Conservation (phyloP, 2,113 vertebrate genomes). For the human region DNA sequence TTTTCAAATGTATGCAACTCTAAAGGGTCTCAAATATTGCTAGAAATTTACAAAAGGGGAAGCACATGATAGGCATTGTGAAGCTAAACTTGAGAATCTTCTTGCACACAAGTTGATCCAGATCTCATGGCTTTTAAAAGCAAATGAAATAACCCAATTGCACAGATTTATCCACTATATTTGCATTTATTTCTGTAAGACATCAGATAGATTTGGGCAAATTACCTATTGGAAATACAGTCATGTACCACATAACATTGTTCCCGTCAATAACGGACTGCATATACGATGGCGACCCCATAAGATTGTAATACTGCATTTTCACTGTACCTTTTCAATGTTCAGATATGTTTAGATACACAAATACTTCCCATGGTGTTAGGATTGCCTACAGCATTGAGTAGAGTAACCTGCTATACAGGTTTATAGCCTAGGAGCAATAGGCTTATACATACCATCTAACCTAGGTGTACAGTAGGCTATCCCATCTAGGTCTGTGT, state of each 20-base stretch:
- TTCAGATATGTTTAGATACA: not conserved
- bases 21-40: not conserved
- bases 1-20: not conserved
- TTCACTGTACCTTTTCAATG: not conserved
- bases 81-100: not conserved
- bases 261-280: not conserved
- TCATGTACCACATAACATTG: not conserved
- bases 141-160: not conserved
- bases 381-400: not conserved
- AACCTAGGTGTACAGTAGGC: not conserved
- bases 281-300: not conserved
- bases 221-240: not conserved
- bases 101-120: not conserved
- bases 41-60: not conserved
- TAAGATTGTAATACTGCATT: not conserved
- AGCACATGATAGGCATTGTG: not conserved
- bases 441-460: not conserved
- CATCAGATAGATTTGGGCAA: not conserved
- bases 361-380: not conserved
- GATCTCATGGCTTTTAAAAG: not conserved
- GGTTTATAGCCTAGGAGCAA: not conserved
- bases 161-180: not conserved
- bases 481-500: not conserved
- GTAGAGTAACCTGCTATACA: too few relatives aligned
- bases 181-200: not conserved